A percentile compares a stretch with the other conserved stretches of the same genome.
phyloP scores from a whole-genome alignment of 2,113 vertebrate species.

The Carlito syrichta region DNA sequence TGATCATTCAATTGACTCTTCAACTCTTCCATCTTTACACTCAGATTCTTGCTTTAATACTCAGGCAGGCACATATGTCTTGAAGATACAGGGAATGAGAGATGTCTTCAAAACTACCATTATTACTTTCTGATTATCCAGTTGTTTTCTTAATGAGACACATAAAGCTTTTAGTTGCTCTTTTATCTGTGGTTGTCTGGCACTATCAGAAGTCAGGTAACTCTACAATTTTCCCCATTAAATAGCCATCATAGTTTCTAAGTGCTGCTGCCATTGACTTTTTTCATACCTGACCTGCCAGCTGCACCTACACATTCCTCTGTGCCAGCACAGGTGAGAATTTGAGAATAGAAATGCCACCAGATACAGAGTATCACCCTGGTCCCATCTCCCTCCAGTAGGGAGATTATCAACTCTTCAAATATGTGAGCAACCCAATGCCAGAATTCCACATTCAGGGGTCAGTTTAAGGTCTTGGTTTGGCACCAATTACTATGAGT shows the following conservation, averaged over 20 bases:
- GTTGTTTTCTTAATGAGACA: neutral
- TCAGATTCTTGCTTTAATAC: neutral
- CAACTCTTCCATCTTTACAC: neutral
- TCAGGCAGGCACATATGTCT: too few relatives aligned
- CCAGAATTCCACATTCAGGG: neutral
- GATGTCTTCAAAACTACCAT: too few relatives aligned
- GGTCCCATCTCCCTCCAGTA: too few relatives aligned
- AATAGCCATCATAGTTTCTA: neutral
- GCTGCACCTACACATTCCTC: neutral
- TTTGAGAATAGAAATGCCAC: neutral
- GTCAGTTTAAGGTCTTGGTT: neutral
- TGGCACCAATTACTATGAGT: neutral
- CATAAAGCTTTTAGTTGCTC: neutral
- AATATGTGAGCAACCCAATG: neutral
- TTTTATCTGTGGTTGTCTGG: fast-evolving
- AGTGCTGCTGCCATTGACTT: fast-evolving
- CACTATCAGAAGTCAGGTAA: neutral
- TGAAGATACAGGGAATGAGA: neutral
- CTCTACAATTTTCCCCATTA: neutral
- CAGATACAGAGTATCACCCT: neutral
- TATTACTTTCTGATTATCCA: neutral
- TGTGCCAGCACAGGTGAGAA: neutral
- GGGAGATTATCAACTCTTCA: neutral
- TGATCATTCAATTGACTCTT: neutral
- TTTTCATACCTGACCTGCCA: neutral